These are phyloP conservation scores for Verasper variegatus DNA, from an alignment of 2,113 vertebrate species.

Conservation along the genomic window DNA sequence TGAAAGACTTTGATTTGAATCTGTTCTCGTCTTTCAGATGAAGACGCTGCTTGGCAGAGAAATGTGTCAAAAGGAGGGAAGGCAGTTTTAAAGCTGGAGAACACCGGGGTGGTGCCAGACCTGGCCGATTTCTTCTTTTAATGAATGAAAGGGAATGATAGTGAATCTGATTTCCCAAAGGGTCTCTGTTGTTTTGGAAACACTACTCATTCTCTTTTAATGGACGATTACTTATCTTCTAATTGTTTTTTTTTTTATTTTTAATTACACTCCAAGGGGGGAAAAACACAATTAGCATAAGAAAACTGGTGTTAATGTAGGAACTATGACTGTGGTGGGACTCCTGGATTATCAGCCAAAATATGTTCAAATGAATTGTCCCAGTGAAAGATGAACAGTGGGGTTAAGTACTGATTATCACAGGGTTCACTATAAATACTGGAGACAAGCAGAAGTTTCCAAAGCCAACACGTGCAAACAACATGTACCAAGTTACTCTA, in stretches of 20 bases:
- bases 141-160: constrained; percentile 53
- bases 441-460: constrained; percentile 13
- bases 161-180: constrained; percentile 51
- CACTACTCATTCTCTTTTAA: constrained; percentile 50
- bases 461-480: constrained; percentile 48
- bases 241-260: constrained; percentile 47
- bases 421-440: constrained; percentile 26
- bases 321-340: constrained; percentile 30
- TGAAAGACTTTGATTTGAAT: constrained; percentile 22
- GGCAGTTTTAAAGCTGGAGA: constrained; percentile 5
- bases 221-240: constrained; percentile 59
- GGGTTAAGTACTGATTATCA: constrained; percentile 30
- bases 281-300: constrained; percentile 39
- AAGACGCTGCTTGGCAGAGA: constrained; percentile 7
- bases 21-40: constrained; percentile 33
- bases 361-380: constrained; percentile 28
- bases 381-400: constrained; percentile 16
- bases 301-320: constrained; percentile 34
- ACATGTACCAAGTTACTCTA: constrained; percentile 4
- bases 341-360: constrained; percentile 30
- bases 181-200: constrained; percentile 56
- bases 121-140: constrained; percentile 35
- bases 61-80: constrained; percentile 30
- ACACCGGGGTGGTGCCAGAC: constrained; percentile 33
- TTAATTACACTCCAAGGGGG: constrained; percentile 55